Evolutionary conservation across 1,140 invertebrate genomes (phyloP).

Genomic region (Drosophila tsacasi): DNA sequence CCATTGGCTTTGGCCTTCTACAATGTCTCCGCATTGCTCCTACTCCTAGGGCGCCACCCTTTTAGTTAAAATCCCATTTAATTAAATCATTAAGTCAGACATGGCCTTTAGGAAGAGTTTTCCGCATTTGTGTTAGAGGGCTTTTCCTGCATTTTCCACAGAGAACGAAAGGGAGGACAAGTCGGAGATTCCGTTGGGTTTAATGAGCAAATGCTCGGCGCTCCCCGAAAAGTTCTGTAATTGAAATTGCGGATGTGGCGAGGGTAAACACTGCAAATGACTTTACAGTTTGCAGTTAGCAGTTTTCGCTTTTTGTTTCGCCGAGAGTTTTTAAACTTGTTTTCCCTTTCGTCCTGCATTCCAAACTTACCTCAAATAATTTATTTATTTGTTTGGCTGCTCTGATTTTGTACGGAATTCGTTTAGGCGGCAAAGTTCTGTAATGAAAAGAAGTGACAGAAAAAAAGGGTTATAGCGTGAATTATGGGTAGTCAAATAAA

Average conservation of each 20-base stretch:
- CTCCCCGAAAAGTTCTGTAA: slow-evolving; percentile 52
- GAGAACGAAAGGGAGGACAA: slow-evolving; percentile 1
- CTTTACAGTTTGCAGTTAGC: slow-evolving; percentile 51
- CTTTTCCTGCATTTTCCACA: slow-evolving; percentile 6
- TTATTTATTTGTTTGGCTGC: slow-evolving; percentile 28
- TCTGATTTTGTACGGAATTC: slow-evolving; percentile 20
- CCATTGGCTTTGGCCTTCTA: slow-evolving; percentile 1
- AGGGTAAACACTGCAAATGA: slow-evolving; percentile 62
- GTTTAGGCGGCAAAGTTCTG: slow-evolving; percentile 34
- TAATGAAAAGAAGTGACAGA: slow-evolving; percentile 8
- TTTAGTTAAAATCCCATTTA: slow-evolving; percentile 54
- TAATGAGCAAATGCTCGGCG: slow-evolving; percentile 43
- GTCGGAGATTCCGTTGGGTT: slow-evolving; percentile 18
- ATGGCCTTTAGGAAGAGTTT: slow-evolving; percentile 40
- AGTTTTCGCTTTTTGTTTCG: slow-evolving; percentile 20
- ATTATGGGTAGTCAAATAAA: neutral
- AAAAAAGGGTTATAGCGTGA: slow-evolving; percentile 1
- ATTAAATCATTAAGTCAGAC: slow-evolving; percentile 68
- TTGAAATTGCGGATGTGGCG: slow-evolving; percentile 72
- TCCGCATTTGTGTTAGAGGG: slow-evolving; percentile 20
- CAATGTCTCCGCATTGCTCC: neutral
- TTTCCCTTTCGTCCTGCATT: slow-evolving; percentile 15
- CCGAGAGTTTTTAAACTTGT: slow-evolving; percentile 23
- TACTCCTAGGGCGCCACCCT: neutral
- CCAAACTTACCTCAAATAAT: slow-evolving; percentile 43